phyloP scores from a whole-genome alignment of 2,797 vertebrate species.

The Pangasius krempfi region DNA sequence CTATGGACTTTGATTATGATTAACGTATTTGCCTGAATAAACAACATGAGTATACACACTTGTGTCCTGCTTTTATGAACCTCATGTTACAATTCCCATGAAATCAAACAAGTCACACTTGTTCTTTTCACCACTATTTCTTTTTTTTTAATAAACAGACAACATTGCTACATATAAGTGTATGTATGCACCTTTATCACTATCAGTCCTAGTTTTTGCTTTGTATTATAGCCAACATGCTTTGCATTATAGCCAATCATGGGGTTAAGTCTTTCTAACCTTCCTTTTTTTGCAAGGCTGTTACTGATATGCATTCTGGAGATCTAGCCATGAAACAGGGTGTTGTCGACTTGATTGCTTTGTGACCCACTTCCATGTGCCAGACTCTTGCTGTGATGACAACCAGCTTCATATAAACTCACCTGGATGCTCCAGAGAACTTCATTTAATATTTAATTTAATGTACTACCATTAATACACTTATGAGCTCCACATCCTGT shows the following conservation, averaged over 20 bases:
- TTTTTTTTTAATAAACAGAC: not conserved
- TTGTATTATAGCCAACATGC: too few relatives aligned
- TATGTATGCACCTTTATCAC: not conserved
- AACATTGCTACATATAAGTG: not conserved
- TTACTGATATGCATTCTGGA: not conserved
- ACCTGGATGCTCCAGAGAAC: not conserved
- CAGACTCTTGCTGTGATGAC: not conserved
- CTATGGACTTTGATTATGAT: not conserved
- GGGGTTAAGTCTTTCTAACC: not conserved
- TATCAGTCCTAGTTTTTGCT: not conserved
- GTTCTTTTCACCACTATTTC: not conserved
- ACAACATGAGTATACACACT: not conserved
- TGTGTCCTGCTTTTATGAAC: not conserved
- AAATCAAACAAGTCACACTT: not conserved
- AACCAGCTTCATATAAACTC: constrained; percentile 9
- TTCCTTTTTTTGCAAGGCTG: not conserved
- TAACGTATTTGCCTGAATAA: not conserved
- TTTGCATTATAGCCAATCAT: not conserved
- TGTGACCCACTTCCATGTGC: constrained; percentile 9
- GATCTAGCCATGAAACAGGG: not conserved
- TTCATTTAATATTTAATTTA: constrained; percentile 20
- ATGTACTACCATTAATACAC: not conserved
- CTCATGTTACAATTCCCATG: not conserved
- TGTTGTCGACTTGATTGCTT: not conserved
- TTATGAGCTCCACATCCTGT: not conserved